Base-by-base conservation (phyloP, 2,888 invertebrate genomes). In the Leptura quadrifasciata region DNA sequence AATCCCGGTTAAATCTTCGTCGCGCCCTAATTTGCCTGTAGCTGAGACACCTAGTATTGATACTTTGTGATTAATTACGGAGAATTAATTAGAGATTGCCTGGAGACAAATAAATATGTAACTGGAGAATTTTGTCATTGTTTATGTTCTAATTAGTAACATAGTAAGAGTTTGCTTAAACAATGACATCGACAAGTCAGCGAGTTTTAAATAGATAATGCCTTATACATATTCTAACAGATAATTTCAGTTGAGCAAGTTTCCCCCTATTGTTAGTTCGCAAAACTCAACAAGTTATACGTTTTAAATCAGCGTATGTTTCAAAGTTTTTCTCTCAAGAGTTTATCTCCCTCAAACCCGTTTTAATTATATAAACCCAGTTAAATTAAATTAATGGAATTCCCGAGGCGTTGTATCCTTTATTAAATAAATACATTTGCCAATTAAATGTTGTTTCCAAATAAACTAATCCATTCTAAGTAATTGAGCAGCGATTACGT, bases 361-460 rank as follows among this genome's bases (percentile, higher is more conserved):
- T 47, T 47, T 47, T 47, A 47, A 47, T 47, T 47, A 47, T 47
- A 47, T 47, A 47, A 47, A 47, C 47, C n/a, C n/a, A n/a, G 47
- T 47, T 47, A 47, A 47, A 47, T 47, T 47, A 47, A 15, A 47
- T 47, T 47, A 47, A n/a, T 47, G n/a, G n/a, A 47, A 17, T 47
- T 6, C 47, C 47, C 47, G n/a, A 47, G 15, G 47, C 47, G 39
- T 39, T 39, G 12, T 39, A 15, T 12, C 15, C 39, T 39, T n/a
- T 47, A 47, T 47, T n/a, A 47, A 47, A 47, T 47, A 47, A 47
- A 47, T n/a, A 47, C 47, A 47, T 47, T 47, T n/a, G n/a, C 47
- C 47, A 47, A n/a, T 47, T 47, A 47, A 47, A 47, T n/a, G 47
- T 47, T 2, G 15, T 39, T 39, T 12, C 12, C 39, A 39, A 39